phyloP scores from a whole-genome alignment of 2,888 invertebrate genomes.

The Limnephilus rhombicus region DNA sequence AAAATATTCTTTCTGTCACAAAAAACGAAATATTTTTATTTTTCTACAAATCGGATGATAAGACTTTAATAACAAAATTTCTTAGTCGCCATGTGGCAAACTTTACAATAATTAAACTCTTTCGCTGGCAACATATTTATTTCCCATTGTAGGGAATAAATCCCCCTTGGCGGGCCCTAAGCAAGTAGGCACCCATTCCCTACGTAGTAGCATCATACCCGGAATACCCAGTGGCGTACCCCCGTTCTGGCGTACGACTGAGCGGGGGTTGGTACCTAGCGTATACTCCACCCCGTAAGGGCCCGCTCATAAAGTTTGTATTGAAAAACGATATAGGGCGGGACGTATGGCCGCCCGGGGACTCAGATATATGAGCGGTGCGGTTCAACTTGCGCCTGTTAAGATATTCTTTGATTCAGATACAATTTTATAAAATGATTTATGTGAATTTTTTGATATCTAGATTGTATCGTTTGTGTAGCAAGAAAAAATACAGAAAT shows the following conservation, averaged over 20 bases:
- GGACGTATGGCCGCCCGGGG: constrained; percentile 28
- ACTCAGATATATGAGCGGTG: neutral
- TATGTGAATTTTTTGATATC: no score
- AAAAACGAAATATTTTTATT: no score
- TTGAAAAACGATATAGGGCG: constrained; percentile 32
- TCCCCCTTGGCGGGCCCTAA: neutral
- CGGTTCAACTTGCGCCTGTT: neutral
- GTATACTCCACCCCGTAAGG: neutral
- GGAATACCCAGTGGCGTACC: neutral
- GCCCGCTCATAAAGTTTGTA: constrained; percentile 26
- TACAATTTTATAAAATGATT: neutral
- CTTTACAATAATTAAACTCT: neutral
- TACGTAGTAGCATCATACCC: neutral
- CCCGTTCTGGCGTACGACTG: neutral
- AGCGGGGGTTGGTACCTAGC: neutral
- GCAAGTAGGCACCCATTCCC: neutral
- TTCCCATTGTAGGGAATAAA: constrained; percentile 27
- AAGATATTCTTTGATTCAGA: neutral
- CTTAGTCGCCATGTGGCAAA: neutral
- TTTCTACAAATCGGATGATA: neutral
- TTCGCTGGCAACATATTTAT: constrained; percentile 12
- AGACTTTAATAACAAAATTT: neutral
- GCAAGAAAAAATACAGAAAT: no score
- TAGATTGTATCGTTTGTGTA: no score
- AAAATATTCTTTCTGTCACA: no score